These are phyloP conservation scores for Odontocolon sp. DNA, from an alignment of 2,888 invertebrate species.

Conservation along the genomic window DNA sequence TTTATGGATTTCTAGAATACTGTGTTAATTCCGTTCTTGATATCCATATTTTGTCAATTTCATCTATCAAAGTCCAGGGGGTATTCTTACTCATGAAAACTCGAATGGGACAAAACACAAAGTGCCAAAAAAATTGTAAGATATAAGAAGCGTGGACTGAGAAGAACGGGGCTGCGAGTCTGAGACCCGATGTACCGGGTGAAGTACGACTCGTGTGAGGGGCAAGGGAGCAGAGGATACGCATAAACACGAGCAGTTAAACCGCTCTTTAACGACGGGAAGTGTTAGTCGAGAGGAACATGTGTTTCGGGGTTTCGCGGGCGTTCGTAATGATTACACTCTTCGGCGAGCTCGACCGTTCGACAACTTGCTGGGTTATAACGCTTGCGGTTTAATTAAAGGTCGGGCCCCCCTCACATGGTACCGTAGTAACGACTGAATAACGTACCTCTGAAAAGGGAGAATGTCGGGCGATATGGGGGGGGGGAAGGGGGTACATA, in stretches of 20 bases:
- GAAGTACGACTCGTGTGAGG: constrained; percentile 19
- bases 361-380: constrained; percentile 72
- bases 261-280: constrained; percentile 79
- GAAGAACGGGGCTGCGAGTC: constrained; percentile 19
- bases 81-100: not conserved
- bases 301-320: constrained; percentile 76
- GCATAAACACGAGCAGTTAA: constrained; percentile 73
- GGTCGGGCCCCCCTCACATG: constrained; percentile 30
- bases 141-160: not conserved
- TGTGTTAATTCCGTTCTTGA: too few species aligned
- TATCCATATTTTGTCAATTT: too few species aligned
- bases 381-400: constrained; percentile 66
- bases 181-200: constrained; percentile 34
- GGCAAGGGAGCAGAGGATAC: constrained; percentile 57
- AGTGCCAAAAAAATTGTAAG: not conserved
- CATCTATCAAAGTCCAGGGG: not conserved
- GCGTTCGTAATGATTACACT: constrained; percentile 71
- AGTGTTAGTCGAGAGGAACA: constrained; percentile 75
- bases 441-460: too few species aligned
- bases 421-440: constrained; percentile 43
- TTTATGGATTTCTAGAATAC: too few species aligned
- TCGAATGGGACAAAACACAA: not conserved
- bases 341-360: constrained; percentile 58
- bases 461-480: too few species aligned
- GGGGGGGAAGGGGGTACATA: too few species aligned